phyloP scores from a whole-genome alignment of 2,113 vertebrate genomes.

The Halichoerus grypus region DNA sequence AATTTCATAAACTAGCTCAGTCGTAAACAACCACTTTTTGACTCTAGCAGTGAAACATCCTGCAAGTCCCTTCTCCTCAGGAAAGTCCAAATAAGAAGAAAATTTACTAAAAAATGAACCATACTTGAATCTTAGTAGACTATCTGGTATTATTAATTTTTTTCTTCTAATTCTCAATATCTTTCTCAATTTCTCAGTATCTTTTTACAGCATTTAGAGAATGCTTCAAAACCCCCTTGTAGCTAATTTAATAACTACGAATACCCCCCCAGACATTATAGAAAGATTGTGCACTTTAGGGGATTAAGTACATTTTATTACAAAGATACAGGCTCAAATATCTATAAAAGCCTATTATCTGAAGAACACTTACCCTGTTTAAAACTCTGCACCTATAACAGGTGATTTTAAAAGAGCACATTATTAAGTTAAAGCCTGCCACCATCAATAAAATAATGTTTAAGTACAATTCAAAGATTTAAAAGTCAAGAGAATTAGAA shows the following conservation, averaged over 20 bases:
- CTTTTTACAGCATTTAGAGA: constrained; percentile 55
- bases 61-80: not conserved
- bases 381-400: constrained; percentile 55
- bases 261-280: constrained; percentile 45
- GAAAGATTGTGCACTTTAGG: constrained; percentile 39
- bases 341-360: constrained; percentile 65
- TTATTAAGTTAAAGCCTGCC: constrained; percentile 57
- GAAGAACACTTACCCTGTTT: constrained; percentile 57
- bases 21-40: not conserved
- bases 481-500: constrained; percentile 71
- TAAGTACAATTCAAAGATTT: constrained; percentile 70
- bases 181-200: constrained; percentile 44
- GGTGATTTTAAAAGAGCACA: constrained; percentile 65
- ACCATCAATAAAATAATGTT: constrained; percentile 68
- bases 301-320: constrained; percentile 76
- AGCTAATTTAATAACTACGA: constrained; percentile 60
- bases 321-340: constrained; percentile 63
- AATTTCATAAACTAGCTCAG: not conserved
- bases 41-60: not conserved
- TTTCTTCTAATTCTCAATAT: constrained; percentile 52
- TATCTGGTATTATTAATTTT: constrained; percentile 13
- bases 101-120: not conserved
- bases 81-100: not conserved
- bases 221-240: not conserved
- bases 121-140: not conserved